Base-by-base conservation (phyloP, 2,113 vertebrate genomes). In the Nasalis larvatus region DNA sequence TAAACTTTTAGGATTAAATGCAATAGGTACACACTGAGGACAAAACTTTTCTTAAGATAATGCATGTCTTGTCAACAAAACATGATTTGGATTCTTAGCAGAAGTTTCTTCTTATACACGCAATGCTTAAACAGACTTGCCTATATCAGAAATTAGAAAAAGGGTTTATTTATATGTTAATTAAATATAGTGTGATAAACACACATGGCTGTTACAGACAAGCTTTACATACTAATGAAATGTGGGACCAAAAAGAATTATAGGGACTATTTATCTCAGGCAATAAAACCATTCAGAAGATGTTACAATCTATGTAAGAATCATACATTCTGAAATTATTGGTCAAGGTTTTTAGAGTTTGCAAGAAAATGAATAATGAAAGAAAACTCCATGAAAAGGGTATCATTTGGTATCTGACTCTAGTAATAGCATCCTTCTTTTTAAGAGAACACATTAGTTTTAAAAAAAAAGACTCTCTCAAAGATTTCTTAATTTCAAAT, bases 161-260 rank as follows among this genome's bases (percentile, higher is more conserved):
- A 86, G 16, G 54, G 60, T 60, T 97, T 94, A 98, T 97, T 97
- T 96, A 91, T 84, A 89, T 95, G 95, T 95, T 98, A 97, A 96
- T 87, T 97, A 95, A 96, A 96, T 89, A 96, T 2, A 92, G 85
- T 49, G 32, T 94, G 89, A 97, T 94, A 96, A 93, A 95, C 83
- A 91, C 86, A 96, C 74, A 94, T 13, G 89, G 86, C 71, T 92
- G 37, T 74, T 89, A 89, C 74, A 94, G 96, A 83, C 60, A 88
- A 82, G 52, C 80, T 95, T 97, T 97, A 96, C 94, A 96, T 93
- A 95, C 93, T 97, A 97, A 97, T 96, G 82, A 96, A 97, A 96
- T 69, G 35, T 68, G 37, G 78, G 74, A 91, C 54, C 91, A 97
- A 95, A 97, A 94, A 94, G 89, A 96, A 97, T 95, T 94, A 96